Percentiles rank a stretch among this genome's conserved stretches.
These are phyloP conservation scores for Paraplagusia blochii DNA, from an alignment of 2,113 vertebrate species.

Conservation along the genomic window DNA sequence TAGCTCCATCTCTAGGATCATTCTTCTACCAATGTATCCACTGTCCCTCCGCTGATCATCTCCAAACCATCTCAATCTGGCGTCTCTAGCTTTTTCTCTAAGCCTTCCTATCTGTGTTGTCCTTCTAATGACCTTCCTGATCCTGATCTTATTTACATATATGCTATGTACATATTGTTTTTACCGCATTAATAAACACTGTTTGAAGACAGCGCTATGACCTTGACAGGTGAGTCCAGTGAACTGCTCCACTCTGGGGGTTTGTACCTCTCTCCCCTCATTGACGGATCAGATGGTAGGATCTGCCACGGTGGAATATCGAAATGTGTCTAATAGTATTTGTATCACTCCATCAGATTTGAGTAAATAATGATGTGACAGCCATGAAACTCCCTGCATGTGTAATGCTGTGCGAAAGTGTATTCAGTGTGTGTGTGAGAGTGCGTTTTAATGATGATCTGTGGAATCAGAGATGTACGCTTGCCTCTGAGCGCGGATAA, in stretches of 20 bases:
- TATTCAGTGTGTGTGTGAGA: conserved; percentile 38
- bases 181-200: too few relatives aligned
- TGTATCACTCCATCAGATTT: conserved; percentile 60
- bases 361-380: conserved; percentile 67
- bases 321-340: conserved; percentile 58
- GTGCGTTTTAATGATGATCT: conserved; percentile 60
- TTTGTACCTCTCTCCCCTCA: not conserved
- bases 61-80: too few relatives aligned
- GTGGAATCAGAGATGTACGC: conserved; percentile 56
- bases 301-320: conserved; percentile 57
- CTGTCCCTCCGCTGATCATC: too few relatives aligned
- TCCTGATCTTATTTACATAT: too few relatives aligned
- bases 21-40: too few relatives aligned
- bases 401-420: conserved; percentile 34
- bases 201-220: too few relatives aligned
- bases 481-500: conserved; percentile 58
- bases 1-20: too few relatives aligned
- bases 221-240: too few relatives aligned
- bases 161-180: too few relatives aligned
- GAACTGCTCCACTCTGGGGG: not conserved
- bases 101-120: too few relatives aligned
- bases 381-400: conserved; percentile 52
- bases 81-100: too few relatives aligned
- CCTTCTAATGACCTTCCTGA: too few relatives aligned
- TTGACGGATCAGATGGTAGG: conserved; percentile 57